Evolutionary conservation across 2,888 invertebrate genomes (phyloP).

Genomic region (Acleris literana): DNA sequence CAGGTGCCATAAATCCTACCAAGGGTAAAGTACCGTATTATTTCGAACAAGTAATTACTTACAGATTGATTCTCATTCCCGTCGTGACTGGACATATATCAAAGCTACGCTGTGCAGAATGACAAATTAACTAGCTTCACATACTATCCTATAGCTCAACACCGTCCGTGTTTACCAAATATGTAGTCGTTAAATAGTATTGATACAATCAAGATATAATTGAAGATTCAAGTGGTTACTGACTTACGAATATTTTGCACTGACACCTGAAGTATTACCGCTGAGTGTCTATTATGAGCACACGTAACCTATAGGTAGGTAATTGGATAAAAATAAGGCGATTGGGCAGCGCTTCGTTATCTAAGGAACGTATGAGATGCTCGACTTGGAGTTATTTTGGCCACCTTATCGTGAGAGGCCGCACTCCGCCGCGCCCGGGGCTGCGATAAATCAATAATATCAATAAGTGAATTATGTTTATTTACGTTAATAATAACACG

Average conservation of each 20-base stretch:
- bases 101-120: conserved; percentile 22
- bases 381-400: conserved; percentile 74
- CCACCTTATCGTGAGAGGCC: conserved; percentile 71
- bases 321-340: conserved; percentile 59
- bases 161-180: background rate
- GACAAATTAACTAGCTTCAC: conserved; percentile 17
- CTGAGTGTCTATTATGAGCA: conserved; percentile 43
- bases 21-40: conserved; percentile 33
- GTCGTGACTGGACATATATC: conserved; percentile 30
- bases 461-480: conserved; percentile 61
- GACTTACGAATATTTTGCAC: conserved; percentile 48
- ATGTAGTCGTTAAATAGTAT: background rate
- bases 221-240: conserved; percentile 38
- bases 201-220: conserved; percentile 3
- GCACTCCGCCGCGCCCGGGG: conserved; percentile 61
- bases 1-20: conserved; percentile 23
- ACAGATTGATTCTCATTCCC: conserved; percentile 25
- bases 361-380: conserved; percentile 65
- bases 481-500: conserved; percentile 48
- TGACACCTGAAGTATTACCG: conserved; percentile 46
- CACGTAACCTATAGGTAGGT: conserved; percentile 40
- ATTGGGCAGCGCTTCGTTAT: conserved; percentile 55
- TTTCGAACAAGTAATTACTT: conserved; percentile 24
- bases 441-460: conserved; percentile 75
- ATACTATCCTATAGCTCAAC: background rate